Conservation (phyloP, 2,113 vertebrate species). For the Chaenogobius annularis region DNA sequence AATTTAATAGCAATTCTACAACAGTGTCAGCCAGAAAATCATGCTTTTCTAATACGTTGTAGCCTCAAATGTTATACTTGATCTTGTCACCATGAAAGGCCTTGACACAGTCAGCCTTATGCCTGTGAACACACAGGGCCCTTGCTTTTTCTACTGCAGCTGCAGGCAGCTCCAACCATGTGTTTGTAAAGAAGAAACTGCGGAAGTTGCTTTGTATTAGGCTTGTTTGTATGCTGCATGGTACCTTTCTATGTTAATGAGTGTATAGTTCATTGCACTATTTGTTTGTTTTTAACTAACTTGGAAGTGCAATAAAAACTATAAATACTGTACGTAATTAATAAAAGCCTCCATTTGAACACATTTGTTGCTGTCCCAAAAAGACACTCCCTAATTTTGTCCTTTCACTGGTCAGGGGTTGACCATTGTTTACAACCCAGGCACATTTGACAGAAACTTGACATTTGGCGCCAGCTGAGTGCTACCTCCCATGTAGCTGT, state of each 20-base stretch:
- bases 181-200: slow-evolving; percentile 42
- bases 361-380: slow-evolving; percentile 13
- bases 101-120: slow-evolving; percentile 56
- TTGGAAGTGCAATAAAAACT: slow-evolving; percentile 81
- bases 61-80: slow-evolving; percentile 29
- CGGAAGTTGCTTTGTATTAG: slow-evolving; percentile 64
- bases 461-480: slow-evolving; percentile 40
- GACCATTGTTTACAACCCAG: slow-evolving; percentile 40
- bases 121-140: slow-evolving; percentile 47
- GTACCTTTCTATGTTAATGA: slow-evolving; percentile 72
- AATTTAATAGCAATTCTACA: slow-evolving; percentile 1
- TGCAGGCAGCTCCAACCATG: slow-evolving; percentile 81
- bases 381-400: slow-evolving; percentile 1
- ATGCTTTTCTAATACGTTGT: slow-evolving; percentile 21
- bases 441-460: slow-evolving; percentile 24
- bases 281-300: slow-evolving; percentile 79
- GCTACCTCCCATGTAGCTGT: slow-evolving; percentile 21
- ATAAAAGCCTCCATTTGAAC: slow-evolving; percentile 72
- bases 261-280: slow-evolving; percentile 80
- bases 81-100: slow-evolving; percentile 41
- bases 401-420: slow-evolving; percentile 11
- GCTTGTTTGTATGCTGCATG: slow-evolving; percentile 74
- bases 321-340: slow-evolving; percentile 81
- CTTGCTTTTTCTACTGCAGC: slow-evolving; percentile 74
- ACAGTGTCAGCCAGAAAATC: slow-evolving; percentile 14